Percentiles rank a stretch among this genome's conserved stretches.
phyloP scores from a whole-genome alignment of 64 coral and sea anemone species.

The Dendrophyllia cribrosa region DNA sequence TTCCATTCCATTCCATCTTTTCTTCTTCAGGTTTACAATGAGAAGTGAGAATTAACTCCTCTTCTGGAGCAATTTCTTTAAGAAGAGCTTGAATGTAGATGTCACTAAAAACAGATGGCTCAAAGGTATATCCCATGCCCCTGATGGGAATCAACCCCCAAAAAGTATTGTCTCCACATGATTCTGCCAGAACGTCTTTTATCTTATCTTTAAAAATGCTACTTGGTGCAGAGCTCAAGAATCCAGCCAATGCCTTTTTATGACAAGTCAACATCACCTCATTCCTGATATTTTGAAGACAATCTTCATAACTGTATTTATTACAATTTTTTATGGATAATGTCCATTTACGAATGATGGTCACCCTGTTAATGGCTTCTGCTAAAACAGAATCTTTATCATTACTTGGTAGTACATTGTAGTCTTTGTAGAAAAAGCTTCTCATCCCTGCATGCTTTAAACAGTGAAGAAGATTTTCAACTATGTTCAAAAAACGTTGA shows the following conservation, averaged over 20 bases:
- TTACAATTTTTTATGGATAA: not conserved
- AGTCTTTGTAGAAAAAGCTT: conserved; percentile 55
- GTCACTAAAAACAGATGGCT: not conserved
- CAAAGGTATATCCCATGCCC: too few species aligned
- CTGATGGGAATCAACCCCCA: too few species aligned
- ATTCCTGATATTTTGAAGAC: not conserved
- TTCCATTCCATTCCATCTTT: too few species aligned
- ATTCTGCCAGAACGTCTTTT: not conserved
- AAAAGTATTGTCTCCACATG: too few species aligned
- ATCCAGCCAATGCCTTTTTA: not conserved
- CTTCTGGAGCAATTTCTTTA: not conserved
- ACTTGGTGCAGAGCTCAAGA: not conserved
- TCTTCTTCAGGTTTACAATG: too few species aligned
- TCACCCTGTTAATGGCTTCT: not conserved
- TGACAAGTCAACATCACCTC: not conserved
- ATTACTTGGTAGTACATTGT: not conserved
- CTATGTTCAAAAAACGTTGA: conserved; percentile 6
- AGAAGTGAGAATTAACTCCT: not conserved
- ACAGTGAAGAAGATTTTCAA: not conserved
- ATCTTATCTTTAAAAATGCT: not conserved
- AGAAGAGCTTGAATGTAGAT: conserved; percentile 13
- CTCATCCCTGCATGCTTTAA: not conserved
- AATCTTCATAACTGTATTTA: conserved; percentile 14
- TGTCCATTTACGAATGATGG: not conserved
- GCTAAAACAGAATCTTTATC: not conserved